Evolutionary conservation across 2,797 vertebrate genomes (phyloP), one percentile per base, ranked within the genome.

Genomic region (Naso thynnoides): DNA sequence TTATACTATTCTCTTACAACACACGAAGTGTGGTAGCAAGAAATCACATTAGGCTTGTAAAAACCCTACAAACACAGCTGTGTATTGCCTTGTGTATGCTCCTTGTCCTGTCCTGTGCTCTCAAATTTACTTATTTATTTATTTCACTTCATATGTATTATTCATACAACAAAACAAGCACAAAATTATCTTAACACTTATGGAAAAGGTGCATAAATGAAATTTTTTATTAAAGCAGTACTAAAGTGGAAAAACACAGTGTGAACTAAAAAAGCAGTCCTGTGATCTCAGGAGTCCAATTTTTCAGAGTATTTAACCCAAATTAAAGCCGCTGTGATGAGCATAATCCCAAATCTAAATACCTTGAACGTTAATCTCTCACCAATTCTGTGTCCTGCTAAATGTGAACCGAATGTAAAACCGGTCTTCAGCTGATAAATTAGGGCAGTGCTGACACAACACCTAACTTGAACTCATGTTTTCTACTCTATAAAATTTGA

Each of bases 321-420:
- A 75, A 69, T 63, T 54, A 59, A 70, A 79, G 19, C 29, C 3
- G 1, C 11, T 42, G 13, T 61, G 52, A 54, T 38, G 55, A 8
- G 64, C 39, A 14, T 54, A 54, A 74, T 64, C 69, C 60, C 55
- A 13, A 31, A 47, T 57, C 18, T 42, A 58, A 66, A 64, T 55
- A 24, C 15, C 23, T 13, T 11, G 6, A 53, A 15, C 6, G 15
- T 36, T 27, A 26, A 18, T 61, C 18, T 27, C 3, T n/a, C 11
- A 19, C 16, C 39, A 13, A 5, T 8, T 44, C 27, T 53, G 31
- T 14, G 13, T 2, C 36, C 8, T 5, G 15, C 24, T 33, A 9
- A 27, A 59, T 2, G 29, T 44, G 19, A 41, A 47, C 23, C 58
- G 4, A 10, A 33, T 10, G 33, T 9, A 8, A 13, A 36, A 36